Base-by-base conservation (phyloP, 2,888 invertebrate species). In the Mythimna pallens region DNA sequence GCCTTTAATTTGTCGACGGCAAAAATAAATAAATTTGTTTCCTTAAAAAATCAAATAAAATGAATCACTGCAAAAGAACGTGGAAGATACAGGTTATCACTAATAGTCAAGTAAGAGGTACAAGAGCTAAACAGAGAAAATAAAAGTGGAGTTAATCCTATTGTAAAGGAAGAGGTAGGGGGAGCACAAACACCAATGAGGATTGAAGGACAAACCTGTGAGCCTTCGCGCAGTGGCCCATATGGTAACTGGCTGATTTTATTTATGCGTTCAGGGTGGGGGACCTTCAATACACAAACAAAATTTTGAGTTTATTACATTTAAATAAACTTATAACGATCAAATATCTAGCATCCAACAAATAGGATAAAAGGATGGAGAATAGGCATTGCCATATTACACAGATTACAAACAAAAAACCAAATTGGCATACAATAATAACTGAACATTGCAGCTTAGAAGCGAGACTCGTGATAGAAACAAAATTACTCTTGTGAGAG, bases 181-280 rank as follows among this genome's bases (percentile, higher is more conserved):
- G 96, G 94, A 92, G 88, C 91, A 96, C 95, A 95, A 96, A 96
- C 96, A 96, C 92, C 95, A 95, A 96, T 92, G 93, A 94, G 94
- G 95, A 95, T 90, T 89, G 90, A 92, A 92, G 95, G 96, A 96
- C 97, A 96, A 97, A 97, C 97, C 97, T 97, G 97, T 89, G 97
- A 97, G 96, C 96, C 97, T 95, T 97, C 97, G 96, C 97, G 97
- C 97, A 97, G 97, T 93, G 95, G 95, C 96, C 97, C 97, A 97
- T 97, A 97, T 96, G 97, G 96, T 96, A 97, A 97, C 97, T 97
- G 97, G 96, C 96, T 96, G 93, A 95, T 96, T 96, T 96, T 96
- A 96, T 95, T 96, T 91, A 96, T 94, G 95, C 96, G 96, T 96
- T 96, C 96, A 94, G 97, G 97, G 95, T 97, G 97, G 94, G 97